Conservation (phyloP, 1,140 invertebrate species). For the Drosophila melanogaster region DNA sequence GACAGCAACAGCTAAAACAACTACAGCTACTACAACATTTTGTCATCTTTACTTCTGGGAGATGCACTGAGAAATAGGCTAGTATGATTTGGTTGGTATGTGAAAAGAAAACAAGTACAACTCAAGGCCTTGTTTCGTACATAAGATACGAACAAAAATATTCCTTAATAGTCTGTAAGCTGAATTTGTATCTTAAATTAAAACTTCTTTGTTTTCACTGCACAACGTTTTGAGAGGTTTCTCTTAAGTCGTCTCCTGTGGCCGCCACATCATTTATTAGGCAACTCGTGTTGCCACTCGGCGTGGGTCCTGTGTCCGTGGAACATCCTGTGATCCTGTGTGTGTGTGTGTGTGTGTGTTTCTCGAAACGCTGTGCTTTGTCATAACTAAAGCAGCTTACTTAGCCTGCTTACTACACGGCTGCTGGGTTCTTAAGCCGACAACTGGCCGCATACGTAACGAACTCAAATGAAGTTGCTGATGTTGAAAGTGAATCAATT, state of each 20-base stretch:
- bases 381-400: constrained; percentile 48
- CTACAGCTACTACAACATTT: constrained; percentile 40
- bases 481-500: constrained; percentile 63
- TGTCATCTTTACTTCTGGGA: constrained; percentile 10
- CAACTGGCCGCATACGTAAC: constrained; percentile 71
- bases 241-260: constrained; percentile 23
- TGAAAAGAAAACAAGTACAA: no score
- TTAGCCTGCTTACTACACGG: constrained; percentile 37
- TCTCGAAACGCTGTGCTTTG: constrained; percentile 45
- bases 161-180: no score
- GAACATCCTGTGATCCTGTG: constrained; percentile 27
- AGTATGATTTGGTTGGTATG: no score
- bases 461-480: constrained; percentile 75
- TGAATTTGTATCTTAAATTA: no score
- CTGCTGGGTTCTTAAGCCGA: constrained; percentile 26
- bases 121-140: no score
- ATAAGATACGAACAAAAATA: no score
- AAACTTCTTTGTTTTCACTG: constrained; percentile 5
- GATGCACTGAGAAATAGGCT: neutral
- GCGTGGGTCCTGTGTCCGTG: constrained; percentile 1
- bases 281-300: constrained; percentile 32
- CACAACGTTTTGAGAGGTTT: constrained; percentile 12
- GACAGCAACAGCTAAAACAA: constrained; percentile 57
- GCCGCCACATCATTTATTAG: constrained; percentile 69
- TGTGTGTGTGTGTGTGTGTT: constrained; percentile 21